Conservation (phyloP, 2,797 vertebrate species). For the Anniella stebbinsi region DNA sequence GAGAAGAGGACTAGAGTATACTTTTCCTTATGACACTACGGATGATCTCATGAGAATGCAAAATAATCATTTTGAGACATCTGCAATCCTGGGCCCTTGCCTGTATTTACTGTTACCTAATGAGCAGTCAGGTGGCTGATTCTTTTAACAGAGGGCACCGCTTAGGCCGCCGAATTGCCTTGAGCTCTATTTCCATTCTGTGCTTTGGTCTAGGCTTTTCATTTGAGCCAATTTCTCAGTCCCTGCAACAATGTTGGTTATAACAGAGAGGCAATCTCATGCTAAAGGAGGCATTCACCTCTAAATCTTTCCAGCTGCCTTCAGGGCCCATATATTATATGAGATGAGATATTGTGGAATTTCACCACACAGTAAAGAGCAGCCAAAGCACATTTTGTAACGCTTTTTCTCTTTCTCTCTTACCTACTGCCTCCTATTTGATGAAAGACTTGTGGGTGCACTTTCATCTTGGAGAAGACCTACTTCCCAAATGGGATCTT, state of each 20-base stretch:
- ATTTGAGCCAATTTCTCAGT: conserved; percentile 71
- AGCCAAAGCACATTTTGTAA: conserved; percentile 78
- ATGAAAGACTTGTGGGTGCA: conserved; percentile 83
- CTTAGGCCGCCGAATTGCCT: conserved; percentile 61
- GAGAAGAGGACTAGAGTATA: conserved; percentile 69
- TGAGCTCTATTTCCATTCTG: conserved; percentile 68
- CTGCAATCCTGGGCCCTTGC: conserved; percentile 62
- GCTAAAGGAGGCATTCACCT: conserved; percentile 68
- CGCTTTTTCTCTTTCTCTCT: conserved; percentile 61
- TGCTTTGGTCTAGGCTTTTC: conserved; percentile 70
- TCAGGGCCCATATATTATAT: conserved; percentile 72
- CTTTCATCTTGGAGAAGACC: conserved; percentile 79
- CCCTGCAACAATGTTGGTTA: conserved; percentile 57
- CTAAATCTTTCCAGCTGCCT: conserved; percentile 82
- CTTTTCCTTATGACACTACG: conserved; percentile 66
- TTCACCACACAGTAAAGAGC: conserved; percentile 78
- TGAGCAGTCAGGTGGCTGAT: conserved; percentile 71
- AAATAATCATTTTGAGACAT: conserved; percentile 61
- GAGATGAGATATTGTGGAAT: conserved; percentile 80
- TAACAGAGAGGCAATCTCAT: conserved; percentile 63
- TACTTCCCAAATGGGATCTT: not conserved
- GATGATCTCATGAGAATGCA: conserved; percentile 72
- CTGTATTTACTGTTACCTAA: conserved; percentile 68
- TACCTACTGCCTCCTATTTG: conserved; percentile 78
- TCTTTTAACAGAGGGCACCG: conserved; percentile 67